A percentile compares a stretch with the other conserved stretches of the same genome.
phyloP scores from a whole-genome alignment of 2,888 invertebrate genomes.

The Phaedon cochleariae region DNA sequence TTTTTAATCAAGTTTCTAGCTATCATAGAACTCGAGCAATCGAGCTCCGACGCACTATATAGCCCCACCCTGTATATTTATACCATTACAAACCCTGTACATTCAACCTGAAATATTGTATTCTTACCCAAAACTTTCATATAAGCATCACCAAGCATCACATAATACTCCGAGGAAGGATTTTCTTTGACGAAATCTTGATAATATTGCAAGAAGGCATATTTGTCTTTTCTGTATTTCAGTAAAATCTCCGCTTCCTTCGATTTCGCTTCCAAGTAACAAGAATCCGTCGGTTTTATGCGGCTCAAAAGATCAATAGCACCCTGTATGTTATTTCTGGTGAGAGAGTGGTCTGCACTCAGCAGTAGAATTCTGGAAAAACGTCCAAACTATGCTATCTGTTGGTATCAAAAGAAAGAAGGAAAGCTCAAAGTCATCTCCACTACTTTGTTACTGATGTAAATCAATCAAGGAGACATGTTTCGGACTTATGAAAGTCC shows the following conservation, averaged over 20 bases:
- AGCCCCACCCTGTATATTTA: too few relatives aligned
- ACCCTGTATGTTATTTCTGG: constrained; percentile 81
- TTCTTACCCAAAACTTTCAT: constrained; percentile 82
- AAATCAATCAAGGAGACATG: too few relatives aligned
- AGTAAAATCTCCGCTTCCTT: constrained; percentile 91
- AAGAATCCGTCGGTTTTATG: constrained; percentile 81
- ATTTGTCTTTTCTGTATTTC: constrained; percentile 84
- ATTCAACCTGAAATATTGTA: constrained; percentile 26
- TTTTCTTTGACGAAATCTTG: constrained; percentile 78
- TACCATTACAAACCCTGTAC: too few relatives aligned
- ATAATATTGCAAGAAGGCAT: constrained; percentile 88
- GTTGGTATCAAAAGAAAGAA: too few relatives aligned
- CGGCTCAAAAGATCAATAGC: constrained; percentile 82
- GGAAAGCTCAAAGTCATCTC: too few relatives aligned
- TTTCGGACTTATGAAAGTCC: too few relatives aligned
- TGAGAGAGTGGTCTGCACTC: constrained; percentile 83
- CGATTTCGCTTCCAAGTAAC: constrained; percentile 82
- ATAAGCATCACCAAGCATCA: constrained; percentile 94
- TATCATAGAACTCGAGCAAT: too few relatives aligned
- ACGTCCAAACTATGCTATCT: too few relatives aligned
- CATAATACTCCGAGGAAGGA: constrained; percentile 77
- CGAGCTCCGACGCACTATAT: too few relatives aligned
- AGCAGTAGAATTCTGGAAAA: constrained; percentile 75
- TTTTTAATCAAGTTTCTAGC: too few relatives aligned
- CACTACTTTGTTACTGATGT: too few relatives aligned